Evolutionary conservation across 2,797 vertebrate genomes (phyloP).

Genomic region (Amblyopsis hoosieri): DNA sequence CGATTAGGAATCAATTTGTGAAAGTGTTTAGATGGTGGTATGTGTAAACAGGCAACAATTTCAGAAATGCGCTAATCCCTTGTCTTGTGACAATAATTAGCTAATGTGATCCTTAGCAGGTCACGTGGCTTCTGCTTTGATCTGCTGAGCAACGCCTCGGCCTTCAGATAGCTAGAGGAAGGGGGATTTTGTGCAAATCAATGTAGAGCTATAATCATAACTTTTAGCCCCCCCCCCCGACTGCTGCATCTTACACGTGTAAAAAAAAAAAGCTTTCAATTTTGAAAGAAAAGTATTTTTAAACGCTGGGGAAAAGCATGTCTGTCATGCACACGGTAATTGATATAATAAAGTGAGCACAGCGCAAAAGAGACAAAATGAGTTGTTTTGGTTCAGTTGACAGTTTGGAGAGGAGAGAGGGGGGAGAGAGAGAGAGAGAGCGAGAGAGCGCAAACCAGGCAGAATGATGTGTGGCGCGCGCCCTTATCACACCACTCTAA

Average conservation of each 20-base stretch:
- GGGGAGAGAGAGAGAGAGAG: not conserved
- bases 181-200: slow-evolving; percentile 23
- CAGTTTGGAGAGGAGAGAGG: slow-evolving; percentile 41
- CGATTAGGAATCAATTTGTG: slow-evolving; percentile 99
- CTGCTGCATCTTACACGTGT: too few relatives aligned
- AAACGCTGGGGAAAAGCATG: slow-evolving; percentile 63
- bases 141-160: slow-evolving; percentile 68
- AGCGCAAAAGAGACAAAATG: slow-evolving; percentile 53
- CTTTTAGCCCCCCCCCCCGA: too few relatives aligned
- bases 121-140: slow-evolving; percentile 85
- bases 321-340: slow-evolving; percentile 85
- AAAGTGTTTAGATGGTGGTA: slow-evolving; percentile 90
- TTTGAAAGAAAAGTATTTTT: slow-evolving; percentile 67
- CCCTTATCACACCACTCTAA: slow-evolving; percentile 82
- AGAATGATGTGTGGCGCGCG: slow-evolving; percentile 85
- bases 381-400: slow-evolving; percentile 63
- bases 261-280: slow-evolving; percentile 14
- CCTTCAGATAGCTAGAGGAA: slow-evolving; percentile 55
- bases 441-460: slow-evolving; percentile 68
- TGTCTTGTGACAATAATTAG: slow-evolving; percentile 99
- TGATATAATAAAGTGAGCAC: slow-evolving; percentile 85
- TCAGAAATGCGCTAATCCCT: slow-evolving; percentile 98
- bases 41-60: slow-evolving; percentile 98
- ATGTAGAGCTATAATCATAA: slow-evolving; percentile 4
- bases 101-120: slow-evolving; percentile 82